Base-by-base conservation (phyloP, 2,888 invertebrate species). In the Cryptocephalus moraei region DNA sequence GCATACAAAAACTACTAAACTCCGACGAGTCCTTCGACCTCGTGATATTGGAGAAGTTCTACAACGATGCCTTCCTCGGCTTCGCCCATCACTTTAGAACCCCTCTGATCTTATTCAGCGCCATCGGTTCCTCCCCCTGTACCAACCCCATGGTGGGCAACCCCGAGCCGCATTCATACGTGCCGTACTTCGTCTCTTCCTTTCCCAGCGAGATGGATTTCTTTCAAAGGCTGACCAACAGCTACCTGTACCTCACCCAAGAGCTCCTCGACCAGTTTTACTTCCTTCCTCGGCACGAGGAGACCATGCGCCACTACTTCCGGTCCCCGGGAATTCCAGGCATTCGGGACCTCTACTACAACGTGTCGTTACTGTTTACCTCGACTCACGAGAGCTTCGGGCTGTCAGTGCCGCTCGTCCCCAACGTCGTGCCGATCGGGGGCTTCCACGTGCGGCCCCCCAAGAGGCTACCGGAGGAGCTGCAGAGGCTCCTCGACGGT, bases 351-450 rank as follows among this genome's bases (percentile, higher is more conserved):
- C 12, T 36, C 11, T 49, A 53, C 8, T 55, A 57, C 43, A 63
- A 65, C 44, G 54, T 56, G 1, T 62, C 65, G 0, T 47, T 67
- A 45, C 50, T 64, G 6, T 46, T 66, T 1, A 9, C 60, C 10
- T 65, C 65, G 46, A 60, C 62, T 1, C 79, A 80, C 58, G 73
- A 73, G 43, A 76, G 75, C 60, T 71, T 73, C 43, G 72, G 75
- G 46, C 56, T 65, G 8, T 69, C 77, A 1, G 62, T 68, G 9
- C 78, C 80, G 0, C 68, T 73, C 32, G 68, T 77, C 4, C 79
- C 80, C 0, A 78, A 75, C 57, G 68, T 77, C 53, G 65, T 79
- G 1, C 75, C 79, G 56, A 71, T 80, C 43, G 80, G 79, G 13
- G 80, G 80, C 33, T 59, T 73, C 43, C 80, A 80, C 44, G 49